Percentiles rank a stretch among this genome's conserved stretches.
Conservation (phyloP, 1,140 invertebrate species). For the Pogonomyrmex californicus region DNA sequence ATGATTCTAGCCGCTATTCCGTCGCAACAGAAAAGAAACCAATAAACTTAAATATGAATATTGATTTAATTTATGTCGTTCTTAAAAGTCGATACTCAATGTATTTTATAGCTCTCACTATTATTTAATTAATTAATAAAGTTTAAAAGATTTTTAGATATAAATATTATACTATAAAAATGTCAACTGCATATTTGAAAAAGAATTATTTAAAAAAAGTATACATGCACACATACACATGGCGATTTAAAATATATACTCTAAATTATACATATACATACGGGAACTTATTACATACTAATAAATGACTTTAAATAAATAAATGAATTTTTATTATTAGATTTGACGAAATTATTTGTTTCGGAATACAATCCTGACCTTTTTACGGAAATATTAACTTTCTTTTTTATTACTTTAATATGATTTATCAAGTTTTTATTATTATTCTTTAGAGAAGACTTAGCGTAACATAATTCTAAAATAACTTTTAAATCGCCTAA, state of each 20-base stretch:
- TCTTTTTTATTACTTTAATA: not conserved
- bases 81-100: too few species aligned
- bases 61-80: too few species aligned
- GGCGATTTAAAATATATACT: not conserved
- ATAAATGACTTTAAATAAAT: not conserved
- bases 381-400: not conserved
- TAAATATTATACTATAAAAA: not conserved
- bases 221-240: not conserved
- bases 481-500: not conserved
- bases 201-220: constrained; percentile 6
- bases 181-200: not conserved
- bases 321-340: not conserved
- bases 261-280: not conserved
- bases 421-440: not conserved
- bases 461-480: not conserved
- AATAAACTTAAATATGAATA: too few species aligned
- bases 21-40: too few species aligned
- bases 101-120: not conserved
- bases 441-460: not conserved
- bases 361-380: constrained; percentile 7
- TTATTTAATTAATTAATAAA: not conserved
- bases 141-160: not conserved
- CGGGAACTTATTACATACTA: too few species aligned
- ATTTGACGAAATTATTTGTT: not conserved
- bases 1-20: too few species aligned